These are phyloP conservation scores for Campylorhamphus procurvoides DNA, from an alignment of 2,113 vertebrate species.

Conservation along the genomic window DNA sequence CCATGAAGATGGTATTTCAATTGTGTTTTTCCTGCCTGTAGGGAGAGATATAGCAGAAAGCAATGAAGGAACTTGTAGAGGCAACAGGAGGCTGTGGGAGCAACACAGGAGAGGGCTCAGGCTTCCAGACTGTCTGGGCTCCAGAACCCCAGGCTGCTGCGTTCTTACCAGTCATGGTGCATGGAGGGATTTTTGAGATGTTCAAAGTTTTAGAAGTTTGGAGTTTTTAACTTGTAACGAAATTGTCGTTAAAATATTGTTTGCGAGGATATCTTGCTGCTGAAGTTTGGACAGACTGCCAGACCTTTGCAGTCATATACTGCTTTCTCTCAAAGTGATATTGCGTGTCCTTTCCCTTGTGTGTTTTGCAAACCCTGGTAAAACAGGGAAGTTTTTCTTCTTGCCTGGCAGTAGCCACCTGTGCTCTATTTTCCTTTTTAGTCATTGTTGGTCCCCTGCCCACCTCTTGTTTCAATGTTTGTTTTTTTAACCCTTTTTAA, in stretches of 20 bases:
- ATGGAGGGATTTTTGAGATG: not conserved
- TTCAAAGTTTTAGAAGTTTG: not conserved
- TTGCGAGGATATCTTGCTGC: not conserved
- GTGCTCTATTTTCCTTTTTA: conserved; percentile 28
- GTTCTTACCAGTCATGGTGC: not conserved
- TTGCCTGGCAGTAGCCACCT: conserved; percentile 16
- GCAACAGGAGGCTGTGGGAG: not conserved
- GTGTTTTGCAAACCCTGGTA: not conserved
- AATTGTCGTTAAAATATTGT: not conserved
- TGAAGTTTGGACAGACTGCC: not conserved
- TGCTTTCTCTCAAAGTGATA: not conserved
- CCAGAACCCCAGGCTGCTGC: not conserved
- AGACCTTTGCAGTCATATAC: not conserved
- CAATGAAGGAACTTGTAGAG: not conserved
- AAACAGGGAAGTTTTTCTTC: conserved; percentile 7
- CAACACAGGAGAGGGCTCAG: not conserved
- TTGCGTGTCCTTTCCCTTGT: not conserved
- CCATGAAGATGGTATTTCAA: not conserved
- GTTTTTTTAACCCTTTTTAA: conserved; percentile 30
- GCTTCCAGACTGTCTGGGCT: not conserved
- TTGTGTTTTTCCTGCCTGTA: not conserved
- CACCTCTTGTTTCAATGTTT: conserved; percentile 10
- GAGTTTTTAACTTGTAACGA: not conserved
- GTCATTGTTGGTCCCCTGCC: conserved; percentile 38
- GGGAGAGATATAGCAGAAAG: not conserved